Evolutionary conservation across 2,113 vertebrate species (phyloP), one percentile per base, ranked within the genome.

Genomic region (Pollimyrus isidori): DNA sequence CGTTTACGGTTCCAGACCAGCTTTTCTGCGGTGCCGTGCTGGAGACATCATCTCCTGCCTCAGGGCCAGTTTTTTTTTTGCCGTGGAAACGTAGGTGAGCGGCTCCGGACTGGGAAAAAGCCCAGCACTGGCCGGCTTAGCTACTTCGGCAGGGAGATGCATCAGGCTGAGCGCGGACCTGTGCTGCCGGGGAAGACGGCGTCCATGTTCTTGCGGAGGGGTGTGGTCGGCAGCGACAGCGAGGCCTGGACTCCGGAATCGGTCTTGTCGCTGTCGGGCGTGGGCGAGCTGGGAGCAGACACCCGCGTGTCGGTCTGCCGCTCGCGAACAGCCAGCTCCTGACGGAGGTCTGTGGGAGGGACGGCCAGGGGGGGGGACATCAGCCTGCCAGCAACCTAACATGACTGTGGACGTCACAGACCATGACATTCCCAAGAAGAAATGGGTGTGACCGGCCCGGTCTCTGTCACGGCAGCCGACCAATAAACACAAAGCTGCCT

Each of bases 221-320:
- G 98, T 0, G 98, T 99, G 56, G 98, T 97, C 56, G 98, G 98
- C 89, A 99, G 95, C 39, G 98, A 99, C 45, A 99, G 96, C 0
- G 98, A 99, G 0, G 98, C 97, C 89, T 98, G 98, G 23, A 98
- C 97, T 35, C 97, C 97, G 0, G 98, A 97, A 91, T 99, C 98
- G 89, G 97, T 98, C 95, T 98, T 98, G 88, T 99, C 98, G 39
- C 96, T 96, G 93, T 99, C 98, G 46, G 96, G 94, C 0, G 98
- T 99, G 0, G 98, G 98, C 1, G 98, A 99, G 93, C 97, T 99
- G 83, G 98, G 98, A 0, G 98, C 98, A 0, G 98, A 99, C 94
- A 98, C 99, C 21, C 98, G 93, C 21, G 96, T 96, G 91, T 99
- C 98, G 23, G 97, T 96, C 1, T 97, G 97, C 93, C 98, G 96